Evolutionary conservation across 2,888 invertebrate genomes (phyloP).

Genomic region (Ophion slaviceki): DNA sequence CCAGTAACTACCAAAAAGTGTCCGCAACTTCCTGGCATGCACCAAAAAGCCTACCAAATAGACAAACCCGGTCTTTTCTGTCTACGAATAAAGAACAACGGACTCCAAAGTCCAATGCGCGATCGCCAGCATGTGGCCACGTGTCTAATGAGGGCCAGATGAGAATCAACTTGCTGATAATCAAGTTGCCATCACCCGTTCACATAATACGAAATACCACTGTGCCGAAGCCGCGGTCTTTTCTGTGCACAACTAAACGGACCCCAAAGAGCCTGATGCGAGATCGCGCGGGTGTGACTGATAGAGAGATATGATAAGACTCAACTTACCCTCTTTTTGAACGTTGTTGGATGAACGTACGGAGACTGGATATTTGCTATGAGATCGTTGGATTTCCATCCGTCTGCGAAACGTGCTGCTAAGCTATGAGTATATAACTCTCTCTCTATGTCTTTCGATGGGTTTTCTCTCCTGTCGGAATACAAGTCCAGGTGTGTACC

Average conservation of each 20-base stretch:
- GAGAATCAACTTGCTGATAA: too few species aligned
- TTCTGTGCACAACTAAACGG: not conserved
- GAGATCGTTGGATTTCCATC: constrained; percentile 54
- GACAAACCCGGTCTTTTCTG: too few species aligned
- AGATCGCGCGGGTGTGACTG: not conserved
- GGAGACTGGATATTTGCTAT: constrained; percentile 20
- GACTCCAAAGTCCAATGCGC: too few species aligned
- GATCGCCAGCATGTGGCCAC: too few species aligned
- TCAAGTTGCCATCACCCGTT: too few species aligned
- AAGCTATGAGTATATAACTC: constrained; percentile 3
- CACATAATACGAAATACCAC: too few species aligned
- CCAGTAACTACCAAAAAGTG: too few species aligned
- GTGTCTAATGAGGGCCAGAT: too few species aligned
- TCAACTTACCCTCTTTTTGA: constrained; percentile 31
- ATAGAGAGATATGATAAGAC: not conserved
- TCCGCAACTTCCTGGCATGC: too few species aligned
- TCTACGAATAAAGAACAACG: too few species aligned
- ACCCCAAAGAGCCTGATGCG: not conserved
- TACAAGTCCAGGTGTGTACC: constrained; percentile 30
- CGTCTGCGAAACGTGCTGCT: constrained; percentile 24
- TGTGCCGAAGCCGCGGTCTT: too few species aligned
- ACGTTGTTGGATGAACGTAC: constrained; percentile 5
- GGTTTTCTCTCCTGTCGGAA: not conserved
- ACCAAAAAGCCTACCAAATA: too few species aligned
- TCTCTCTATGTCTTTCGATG: not conserved